Percentiles rank a stretch among this genome's conserved stretches.
Conservation (phyloP, 2,888 invertebrate species). For the Serrognathus titanus region DNA sequence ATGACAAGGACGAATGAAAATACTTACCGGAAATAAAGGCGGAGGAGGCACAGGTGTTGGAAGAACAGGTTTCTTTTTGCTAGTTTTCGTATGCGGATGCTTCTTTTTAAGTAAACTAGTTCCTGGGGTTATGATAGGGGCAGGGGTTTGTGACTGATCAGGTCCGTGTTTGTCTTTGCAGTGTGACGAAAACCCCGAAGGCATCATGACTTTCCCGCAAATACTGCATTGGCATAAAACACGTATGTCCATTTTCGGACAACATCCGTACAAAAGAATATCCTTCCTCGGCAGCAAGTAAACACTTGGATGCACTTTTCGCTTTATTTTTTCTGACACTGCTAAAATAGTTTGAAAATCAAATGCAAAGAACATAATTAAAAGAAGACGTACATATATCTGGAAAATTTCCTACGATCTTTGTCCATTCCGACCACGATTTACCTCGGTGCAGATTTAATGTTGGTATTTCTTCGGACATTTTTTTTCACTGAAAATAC, state of each 20-base stretch:
- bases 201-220: slow-evolving; percentile 39
- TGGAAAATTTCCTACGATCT: slow-evolving; percentile 7
- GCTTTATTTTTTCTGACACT: slow-evolving; percentile 8
- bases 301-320: slow-evolving; percentile 14
- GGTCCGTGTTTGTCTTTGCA: slow-evolving; percentile 17
- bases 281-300: slow-evolving; percentile 40
- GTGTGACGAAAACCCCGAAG: slow-evolving; percentile 17
- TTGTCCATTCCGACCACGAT: slow-evolving; percentile 16
- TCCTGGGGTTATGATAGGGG: slow-evolving; percentile 14
- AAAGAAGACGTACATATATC: slow-evolving; percentile 9
- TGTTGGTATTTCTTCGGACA: slow-evolving; percentile 16
- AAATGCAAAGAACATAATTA: background rate
- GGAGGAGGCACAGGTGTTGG: slow-evolving; percentile 34
- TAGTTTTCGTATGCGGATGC: slow-evolving; percentile 32
- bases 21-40: slow-evolving; percentile 39
- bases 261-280: slow-evolving; percentile 40
- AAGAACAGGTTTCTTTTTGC: slow-evolving; percentile 37
- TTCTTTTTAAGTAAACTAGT: slow-evolving; percentile 34
- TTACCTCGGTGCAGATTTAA: slow-evolving; percentile 8
- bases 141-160: slow-evolving; percentile 11
- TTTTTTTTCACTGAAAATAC: slow-evolving; percentile 8
- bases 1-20: background rate
- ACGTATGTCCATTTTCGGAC: slow-evolving; percentile 43
- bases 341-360: slow-evolving; percentile 5
- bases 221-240: slow-evolving; percentile 41